Conservation (phyloP, 2,888 invertebrate genomes). For the Melikaiella ostensackeni region DNA sequence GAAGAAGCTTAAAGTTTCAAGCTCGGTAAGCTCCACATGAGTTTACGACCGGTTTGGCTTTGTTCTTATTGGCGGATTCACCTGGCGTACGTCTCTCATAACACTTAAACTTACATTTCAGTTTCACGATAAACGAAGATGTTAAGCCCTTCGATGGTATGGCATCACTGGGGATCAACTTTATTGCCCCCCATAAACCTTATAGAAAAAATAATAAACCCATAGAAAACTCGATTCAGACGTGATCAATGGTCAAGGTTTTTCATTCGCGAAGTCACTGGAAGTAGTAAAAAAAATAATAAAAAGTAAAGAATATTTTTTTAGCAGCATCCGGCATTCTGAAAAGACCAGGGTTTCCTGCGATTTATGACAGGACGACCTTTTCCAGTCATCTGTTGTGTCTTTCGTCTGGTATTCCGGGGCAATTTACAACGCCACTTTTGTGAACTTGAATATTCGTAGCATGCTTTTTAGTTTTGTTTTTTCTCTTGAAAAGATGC, state of each 20-base stretch:
- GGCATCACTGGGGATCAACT: slow-evolving; percentile 58
- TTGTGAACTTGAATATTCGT: slow-evolving; percentile 29
- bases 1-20: slow-evolving; percentile 52
- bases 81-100: slow-evolving; percentile 60
- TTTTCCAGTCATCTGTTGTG: slow-evolving; percentile 36
- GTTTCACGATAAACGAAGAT: slow-evolving; percentile 58
- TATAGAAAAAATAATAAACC: slow-evolving; percentile 62
- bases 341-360: background rate
- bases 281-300: slow-evolving; percentile 14
- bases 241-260: background rate
- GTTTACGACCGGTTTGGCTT: slow-evolving; percentile 68
- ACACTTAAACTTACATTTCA: slow-evolving; percentile 62
- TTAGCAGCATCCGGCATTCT: slow-evolving; percentile 4
- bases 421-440: slow-evolving; percentile 1
- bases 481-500: background rate
- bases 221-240: slow-evolving; percentile 38
- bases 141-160: slow-evolving; percentile 60
- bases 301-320: slow-evolving; percentile 18
- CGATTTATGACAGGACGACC: slow-evolving; percentile 23
- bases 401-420: slow-evolving; percentile 8
- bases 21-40: slow-evolving; percentile 61
- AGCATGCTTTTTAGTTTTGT: slow-evolving; percentile 15
- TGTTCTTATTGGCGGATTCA: slow-evolving; percentile 66
- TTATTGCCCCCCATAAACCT: slow-evolving; percentile 57
- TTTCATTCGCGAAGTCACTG: background rate